Base-by-base conservation (phyloP, 2,888 invertebrate species). In the Tiliacea citrago region DNA sequence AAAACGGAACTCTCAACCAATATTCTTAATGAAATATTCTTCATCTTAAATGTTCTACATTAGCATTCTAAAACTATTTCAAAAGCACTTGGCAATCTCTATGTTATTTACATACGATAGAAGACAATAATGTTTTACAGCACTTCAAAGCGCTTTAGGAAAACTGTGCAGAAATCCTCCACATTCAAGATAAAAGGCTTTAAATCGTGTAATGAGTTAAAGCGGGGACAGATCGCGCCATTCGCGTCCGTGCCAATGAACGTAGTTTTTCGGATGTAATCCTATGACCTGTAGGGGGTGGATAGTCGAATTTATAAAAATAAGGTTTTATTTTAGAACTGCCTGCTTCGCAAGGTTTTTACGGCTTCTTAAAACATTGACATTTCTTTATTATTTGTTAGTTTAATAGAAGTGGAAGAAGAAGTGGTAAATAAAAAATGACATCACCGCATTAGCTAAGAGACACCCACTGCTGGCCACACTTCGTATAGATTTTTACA, bases 151-250 rank as follows among this genome's bases (percentile, higher is more conserved):
- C n/a, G n/a, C n/a, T n/a, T n/a, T n/a, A 3, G n/a, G 2, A 57
- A 16, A 6, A 21, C 67, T 42, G n/a, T n/a, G n/a, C 6, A 57
- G 29, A 57, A 57, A 16, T 57, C 67, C 21, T 45, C 63, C 45
- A 68, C 67, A 57, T 68, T 68, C 24, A 35, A 77, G 86, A 86
- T 83, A 86, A n/a, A n/a, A n/a, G n/a, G n/a, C n/a, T n/a, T n/a
- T n/a, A n/a, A 81, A 85, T 81, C 66, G 73, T 70, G 82, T 73
- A 77, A n/a, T 75, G 82, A 71, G 77, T 74, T 81, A 72, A 57
- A 72, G n/a, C n/a, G n/a, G n/a, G n/a, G n/a, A n/a, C n/a, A n/a
- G n/a, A 61, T 87, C 73, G 76, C 76, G 47, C 73, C 76, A 75
- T 87, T 85, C 57, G 57, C 21, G 68, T 76, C 82, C 1, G 16